Conservation (phyloP, 2,113 vertebrate species). For the Cyanoliseus patagonus region DNA sequence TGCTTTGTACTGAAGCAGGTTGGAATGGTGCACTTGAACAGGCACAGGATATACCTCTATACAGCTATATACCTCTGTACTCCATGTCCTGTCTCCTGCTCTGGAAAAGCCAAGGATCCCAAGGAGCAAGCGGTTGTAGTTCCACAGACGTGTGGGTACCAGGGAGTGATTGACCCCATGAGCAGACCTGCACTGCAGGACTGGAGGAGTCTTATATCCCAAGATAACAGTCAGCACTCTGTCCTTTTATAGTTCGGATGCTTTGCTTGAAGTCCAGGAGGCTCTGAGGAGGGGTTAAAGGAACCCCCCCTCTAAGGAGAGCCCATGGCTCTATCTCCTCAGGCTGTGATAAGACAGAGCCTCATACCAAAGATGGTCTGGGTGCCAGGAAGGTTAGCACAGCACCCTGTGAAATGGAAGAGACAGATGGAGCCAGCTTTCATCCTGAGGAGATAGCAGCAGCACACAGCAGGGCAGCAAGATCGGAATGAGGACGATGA, state of each 20-base stretch:
- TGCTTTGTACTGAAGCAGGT: neutral
- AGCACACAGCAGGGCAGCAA: accelerated
- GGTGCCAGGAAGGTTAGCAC: neutral
- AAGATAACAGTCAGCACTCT: neutral
- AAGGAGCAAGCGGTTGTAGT: neutral
- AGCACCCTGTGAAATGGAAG: neutral
- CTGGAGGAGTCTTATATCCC: neutral
- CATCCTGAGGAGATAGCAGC: neutral
- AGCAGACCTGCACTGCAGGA: neutral
- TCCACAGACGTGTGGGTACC: neutral
- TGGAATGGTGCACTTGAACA: neutral
- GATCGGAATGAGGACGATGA: neutral
- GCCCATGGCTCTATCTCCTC: neutral
- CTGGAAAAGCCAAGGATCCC: neutral
- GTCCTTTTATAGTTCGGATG: neutral
- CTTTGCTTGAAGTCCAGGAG: neutral
- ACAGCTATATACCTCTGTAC: neutral
- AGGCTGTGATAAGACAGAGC: constrained; percentile 9
- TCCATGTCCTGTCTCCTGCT: neutral
- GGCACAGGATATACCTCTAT: neutral
- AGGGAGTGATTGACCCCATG: neutral
- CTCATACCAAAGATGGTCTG: constrained; percentile 63
- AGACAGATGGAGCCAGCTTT: neutral
- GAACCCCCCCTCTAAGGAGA: neutral
- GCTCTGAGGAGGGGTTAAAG: neutral